These are phyloP conservation scores for Equus przewalskii DNA, from an alignment of 2,113 vertebrate species.

Conservation along the genomic window DNA sequence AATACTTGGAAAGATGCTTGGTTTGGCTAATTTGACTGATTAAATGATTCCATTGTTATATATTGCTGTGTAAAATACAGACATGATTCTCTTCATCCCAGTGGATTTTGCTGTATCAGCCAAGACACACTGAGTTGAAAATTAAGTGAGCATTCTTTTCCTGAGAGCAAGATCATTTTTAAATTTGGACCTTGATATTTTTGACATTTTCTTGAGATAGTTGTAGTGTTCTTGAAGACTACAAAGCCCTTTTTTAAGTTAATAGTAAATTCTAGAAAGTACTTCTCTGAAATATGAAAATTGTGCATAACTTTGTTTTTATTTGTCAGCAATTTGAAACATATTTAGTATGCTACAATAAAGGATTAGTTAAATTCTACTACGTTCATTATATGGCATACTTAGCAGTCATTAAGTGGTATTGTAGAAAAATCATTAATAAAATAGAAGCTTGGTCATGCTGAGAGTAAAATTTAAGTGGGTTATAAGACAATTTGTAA, in stretches of 20 bases:
- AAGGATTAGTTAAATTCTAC: neutral
- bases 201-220: neutral
- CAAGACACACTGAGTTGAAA: neutral
- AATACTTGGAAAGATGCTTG: neutral
- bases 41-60: neutral
- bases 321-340: neutral
- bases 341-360: neutral
- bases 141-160: neutral
- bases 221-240: neutral
- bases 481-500: neutral
- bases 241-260: neutral
- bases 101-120: neutral
- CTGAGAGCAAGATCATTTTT: neutral
- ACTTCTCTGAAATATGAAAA: neutral
- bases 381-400: neutral
- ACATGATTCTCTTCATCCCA: neutral
- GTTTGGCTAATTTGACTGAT: neutral
- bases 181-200: neutral
- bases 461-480: neutral
- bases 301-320: neutral
- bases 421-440: neutral
- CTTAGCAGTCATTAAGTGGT: neutral
- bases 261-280: neutral
- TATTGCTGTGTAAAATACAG: neutral
- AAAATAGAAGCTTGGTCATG: neutral